These are phyloP conservation scores for Cosmia pyralina DNA, from an alignment of 2,888 invertebrate species.

Conservation along the genomic window DNA sequence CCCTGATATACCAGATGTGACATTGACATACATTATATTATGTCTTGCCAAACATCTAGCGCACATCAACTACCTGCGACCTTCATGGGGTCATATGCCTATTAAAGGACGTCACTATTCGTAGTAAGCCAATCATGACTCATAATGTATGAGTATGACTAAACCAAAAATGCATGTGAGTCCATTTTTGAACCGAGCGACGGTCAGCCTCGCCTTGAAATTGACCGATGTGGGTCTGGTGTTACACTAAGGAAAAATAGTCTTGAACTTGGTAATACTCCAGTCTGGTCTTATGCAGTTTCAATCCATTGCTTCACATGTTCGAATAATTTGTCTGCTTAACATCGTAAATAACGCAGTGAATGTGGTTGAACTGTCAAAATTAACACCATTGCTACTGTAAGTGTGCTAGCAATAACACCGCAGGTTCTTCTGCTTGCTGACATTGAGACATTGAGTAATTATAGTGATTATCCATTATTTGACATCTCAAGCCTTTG, in stretches of 20 bases:
- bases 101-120: constrained; percentile 21
- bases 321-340: too few species aligned
- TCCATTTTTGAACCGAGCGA: constrained; percentile 8
- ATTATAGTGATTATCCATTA: too few species aligned
- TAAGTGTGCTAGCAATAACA: too few species aligned
- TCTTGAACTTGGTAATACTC: not conserved
- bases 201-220: constrained; percentile 8
- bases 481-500: not conserved
- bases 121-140: constrained; percentile 25
- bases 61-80: constrained; percentile 19
- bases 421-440: not conserved
- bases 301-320: too few species aligned
- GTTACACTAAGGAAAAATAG: not conserved
- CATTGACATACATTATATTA: constrained; percentile 8
- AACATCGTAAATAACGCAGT: too few species aligned
- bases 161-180: constrained; percentile 31
- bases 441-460: not conserved
- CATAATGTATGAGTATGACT: constrained; percentile 35
- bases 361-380: too few species aligned
- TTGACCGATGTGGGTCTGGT: constrained; percentile 15
- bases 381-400: too few species aligned
- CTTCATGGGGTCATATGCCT: constrained; percentile 37
- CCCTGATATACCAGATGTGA: not conserved
- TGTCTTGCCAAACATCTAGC: not conserved
- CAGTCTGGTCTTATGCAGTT: not conserved